These are phyloP conservation scores for Rousettus madagascariensis DNA, from an alignment of 2,797 vertebrate species.

Conservation along the genomic window DNA sequence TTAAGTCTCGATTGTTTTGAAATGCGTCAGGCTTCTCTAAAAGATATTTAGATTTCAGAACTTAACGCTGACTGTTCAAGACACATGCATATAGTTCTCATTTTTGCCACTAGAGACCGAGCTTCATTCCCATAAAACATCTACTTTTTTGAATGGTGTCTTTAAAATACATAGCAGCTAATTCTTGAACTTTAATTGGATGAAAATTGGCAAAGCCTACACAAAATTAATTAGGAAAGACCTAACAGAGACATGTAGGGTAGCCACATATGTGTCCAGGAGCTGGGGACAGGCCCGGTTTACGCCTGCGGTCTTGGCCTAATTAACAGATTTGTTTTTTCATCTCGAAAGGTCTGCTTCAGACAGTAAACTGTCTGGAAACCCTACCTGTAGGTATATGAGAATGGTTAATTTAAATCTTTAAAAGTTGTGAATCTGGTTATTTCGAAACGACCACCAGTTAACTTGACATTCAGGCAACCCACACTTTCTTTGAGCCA, in stretches of 20 bases:
- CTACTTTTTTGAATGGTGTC: conserved; percentile 44
- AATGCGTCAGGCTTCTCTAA: background rate
- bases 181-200: conserved; percentile 32
- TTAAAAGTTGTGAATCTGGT: background rate
- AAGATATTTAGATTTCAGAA: conserved; percentile 11
- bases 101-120: background rate
- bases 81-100: background rate
- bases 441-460: background rate
- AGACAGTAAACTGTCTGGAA: background rate
- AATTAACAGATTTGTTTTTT: background rate
- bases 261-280: background rate
- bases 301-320: background rate
- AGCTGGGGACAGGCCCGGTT: background rate
- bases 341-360: background rate
- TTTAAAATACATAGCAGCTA: conserved; percentile 7
- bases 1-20: background rate
- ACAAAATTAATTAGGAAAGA: conserved; percentile 26
- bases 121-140: background rate
- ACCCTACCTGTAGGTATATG: background rate
- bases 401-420: background rate
- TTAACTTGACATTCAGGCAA: background rate
- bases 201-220: conserved; percentile 25
- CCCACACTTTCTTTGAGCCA: background rate
- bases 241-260: background rate
- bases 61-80: background rate